Percentiles rank a stretch among this genome's conserved stretches.
These are phyloP conservation scores for Alcis repandata DNA, from an alignment of 2,888 invertebrate genomes.

Conservation along the genomic window DNA sequence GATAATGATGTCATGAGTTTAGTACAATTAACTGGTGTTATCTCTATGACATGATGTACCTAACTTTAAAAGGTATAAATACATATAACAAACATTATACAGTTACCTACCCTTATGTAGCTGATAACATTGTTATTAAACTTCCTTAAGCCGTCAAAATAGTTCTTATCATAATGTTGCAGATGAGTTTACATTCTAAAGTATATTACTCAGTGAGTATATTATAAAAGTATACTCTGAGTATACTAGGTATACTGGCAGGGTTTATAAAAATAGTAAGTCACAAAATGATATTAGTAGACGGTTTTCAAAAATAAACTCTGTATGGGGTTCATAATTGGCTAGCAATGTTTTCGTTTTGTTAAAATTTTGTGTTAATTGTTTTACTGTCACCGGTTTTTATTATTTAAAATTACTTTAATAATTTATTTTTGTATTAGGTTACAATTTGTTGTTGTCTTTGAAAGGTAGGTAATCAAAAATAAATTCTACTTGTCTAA, in stretches of 20 bases:
- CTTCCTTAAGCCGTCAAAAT: not conserved
- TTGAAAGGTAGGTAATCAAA: too few relatives aligned
- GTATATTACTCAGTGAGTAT: too few relatives aligned
- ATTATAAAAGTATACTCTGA: too few relatives aligned
- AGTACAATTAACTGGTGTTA: constrained; percentile 22
- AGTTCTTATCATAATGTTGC: not conserved
- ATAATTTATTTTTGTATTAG: not conserved
- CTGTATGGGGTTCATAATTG: not conserved
- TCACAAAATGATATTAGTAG: too few relatives aligned
- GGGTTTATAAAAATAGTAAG: too few relatives aligned
- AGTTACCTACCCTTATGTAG: not conserved
- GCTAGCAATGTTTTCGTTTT: not conserved
- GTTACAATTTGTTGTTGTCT: too few relatives aligned
- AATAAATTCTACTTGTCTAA: too few relatives aligned
- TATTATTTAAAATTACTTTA: too few relatives aligned
- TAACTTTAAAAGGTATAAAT: not conserved
- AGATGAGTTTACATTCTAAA: not conserved
- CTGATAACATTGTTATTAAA: constrained; percentile 3
- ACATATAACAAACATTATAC: not conserved
- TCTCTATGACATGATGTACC: constrained; percentile 44
- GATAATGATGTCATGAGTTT: constrained; percentile 43
- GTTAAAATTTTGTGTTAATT: not conserved
- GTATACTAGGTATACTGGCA: too few relatives aligned
- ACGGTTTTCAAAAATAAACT: not conserved
- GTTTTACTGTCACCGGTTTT: too few relatives aligned